Evolutionary conservation across 92 coral and sea anemone genomes (phyloP).

Genomic region (Porites lobata): DNA sequence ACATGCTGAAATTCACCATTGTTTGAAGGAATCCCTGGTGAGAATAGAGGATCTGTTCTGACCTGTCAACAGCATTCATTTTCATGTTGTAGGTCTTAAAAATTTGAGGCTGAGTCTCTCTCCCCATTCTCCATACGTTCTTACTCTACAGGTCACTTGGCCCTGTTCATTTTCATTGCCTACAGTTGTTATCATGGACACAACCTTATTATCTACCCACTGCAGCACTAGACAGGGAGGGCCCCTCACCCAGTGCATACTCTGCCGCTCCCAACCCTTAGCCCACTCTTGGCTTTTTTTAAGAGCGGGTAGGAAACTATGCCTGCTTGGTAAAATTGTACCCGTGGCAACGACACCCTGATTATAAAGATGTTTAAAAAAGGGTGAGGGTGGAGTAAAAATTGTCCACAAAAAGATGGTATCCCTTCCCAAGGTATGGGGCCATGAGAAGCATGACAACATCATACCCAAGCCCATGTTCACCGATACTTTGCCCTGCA

Average conservation of each 20-base stretch:
- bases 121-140: slow-evolving; percentile 11
- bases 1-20: no score
- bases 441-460: slow-evolving; percentile 45
- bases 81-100: slow-evolving; percentile 43
- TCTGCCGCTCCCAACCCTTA: slow-evolving; percentile 32
- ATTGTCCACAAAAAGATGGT: slow-evolving; percentile 62
- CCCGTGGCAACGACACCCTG: slow-evolving; percentile 54
- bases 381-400: slow-evolving; percentile 52
- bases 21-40: no score
- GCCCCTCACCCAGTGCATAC: slow-evolving; percentile 49
- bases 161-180: slow-evolving; percentile 50
- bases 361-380: slow-evolving; percentile 30
- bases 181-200: slow-evolving; percentile 47
- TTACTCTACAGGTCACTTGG: slow-evolving; percentile 6
- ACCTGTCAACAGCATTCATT: slow-evolving; percentile 52
- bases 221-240: slow-evolving; percentile 40
- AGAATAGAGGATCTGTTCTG: slow-evolving; percentile 49
- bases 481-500: slow-evolving; percentile 44
- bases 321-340: slow-evolving; percentile 34
- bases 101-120: slow-evolving; percentile 32
- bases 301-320: slow-evolving; percentile 38
- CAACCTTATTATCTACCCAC: slow-evolving; percentile 58
- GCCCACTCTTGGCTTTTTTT: slow-evolving; percentile 62
- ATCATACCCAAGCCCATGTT: slow-evolving; percentile 64
- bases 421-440: slow-evolving; percentile 19